Evolutionary conservation across 2,888 invertebrate species (phyloP), one percentile per base, ranked within the genome.

Genomic region (Hypercompe scribonia): DNA sequence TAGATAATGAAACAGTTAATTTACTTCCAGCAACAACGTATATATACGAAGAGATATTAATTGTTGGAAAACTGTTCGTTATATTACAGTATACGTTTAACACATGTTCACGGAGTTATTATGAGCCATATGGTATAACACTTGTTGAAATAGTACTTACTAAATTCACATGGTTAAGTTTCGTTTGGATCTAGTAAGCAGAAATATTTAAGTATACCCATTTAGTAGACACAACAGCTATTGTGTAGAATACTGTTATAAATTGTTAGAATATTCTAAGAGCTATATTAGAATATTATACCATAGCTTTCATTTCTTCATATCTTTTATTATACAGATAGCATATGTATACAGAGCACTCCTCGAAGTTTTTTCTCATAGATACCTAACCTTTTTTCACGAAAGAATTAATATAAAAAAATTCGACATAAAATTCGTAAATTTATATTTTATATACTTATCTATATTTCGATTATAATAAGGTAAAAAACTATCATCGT

Each of bases 1-100:
- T 34, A 28, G 11, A 64, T 67, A 33, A 46, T 33, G 50, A 73
- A 69, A 67, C 65, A 18, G 65, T 68, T 72, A 15, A 67, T 63
- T 74, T 74, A 54, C 15, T 65, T 54, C 31, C 34, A 39, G 65
- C 58, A 70, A 70, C 63, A 72, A 72, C 75, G 71, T 68, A 70
- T 67, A 33, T 70, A 69, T 64, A 69, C 67, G 63, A 68, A 75
- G 72, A 74, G 73, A 72, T 61, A 70, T 46, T 78, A 81, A 81
- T 71, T 76, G 66, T 65, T 80, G 68, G 70, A 75, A n/a, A 75
- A 72, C 80, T 54, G 72, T 3, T n/a, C 15, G 65, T 65, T 80
- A 75, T 83, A 78, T 77, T 78, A 72, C 76, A 72, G 65, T 77
- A 77, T 77, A 68, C 75, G 67, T 81, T 84, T 77, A 78, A 65